These are phyloP conservation scores for Chymomyza costata DNA, from an alignment of 1,140 invertebrate species.

Conservation along the genomic window DNA sequence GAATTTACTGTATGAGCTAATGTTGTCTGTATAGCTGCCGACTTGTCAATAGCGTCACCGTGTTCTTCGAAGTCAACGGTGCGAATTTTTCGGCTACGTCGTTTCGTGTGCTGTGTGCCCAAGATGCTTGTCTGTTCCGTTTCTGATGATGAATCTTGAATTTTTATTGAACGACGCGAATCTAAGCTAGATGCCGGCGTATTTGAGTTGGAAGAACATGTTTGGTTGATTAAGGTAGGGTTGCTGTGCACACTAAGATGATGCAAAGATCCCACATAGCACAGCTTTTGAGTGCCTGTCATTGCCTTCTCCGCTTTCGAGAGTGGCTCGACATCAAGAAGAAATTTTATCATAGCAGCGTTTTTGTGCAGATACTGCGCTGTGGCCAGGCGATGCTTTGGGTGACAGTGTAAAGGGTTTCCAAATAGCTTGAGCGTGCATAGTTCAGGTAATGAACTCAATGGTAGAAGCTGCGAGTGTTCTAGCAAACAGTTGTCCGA, in stretches of 20 bases:
- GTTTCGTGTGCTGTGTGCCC: slow-evolving; percentile 20
- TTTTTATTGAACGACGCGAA: slow-evolving; percentile 47
- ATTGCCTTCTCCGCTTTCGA: slow-evolving; percentile 77
- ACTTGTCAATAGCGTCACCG: slow-evolving; percentile 6
- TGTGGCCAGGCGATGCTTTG: slow-evolving; percentile 77
- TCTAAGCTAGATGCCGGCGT: slow-evolving; percentile 64
- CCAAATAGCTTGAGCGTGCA: slow-evolving; percentile 78
- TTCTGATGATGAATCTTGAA: slow-evolving; percentile 33
- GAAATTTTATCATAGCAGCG: slow-evolving; percentile 77
- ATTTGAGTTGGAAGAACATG: slow-evolving; percentile 31
- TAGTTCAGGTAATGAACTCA: slow-evolving; percentile 77
- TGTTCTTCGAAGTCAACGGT: slow-evolving; percentile 57
- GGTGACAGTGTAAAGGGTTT: slow-evolving; percentile 80
- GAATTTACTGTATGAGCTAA: slow-evolving; percentile 11
- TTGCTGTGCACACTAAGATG: slow-evolving; percentile 32
- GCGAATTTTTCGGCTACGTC: slow-evolving; percentile 38
- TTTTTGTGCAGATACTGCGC: slow-evolving; percentile 79
- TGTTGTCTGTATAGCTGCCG: not conserved
- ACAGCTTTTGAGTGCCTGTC: slow-evolving; percentile 67
- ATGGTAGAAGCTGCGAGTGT: slow-evolving; percentile 77
- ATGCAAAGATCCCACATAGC: slow-evolving; percentile 28
- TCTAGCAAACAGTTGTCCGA: slow-evolving; percentile 81
- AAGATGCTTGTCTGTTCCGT: slow-evolving; percentile 19
- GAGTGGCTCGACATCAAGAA: slow-evolving; percentile 78
- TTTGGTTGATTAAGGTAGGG: slow-evolving; percentile 47